Base-by-base conservation (phyloP, 2,888 invertebrate genomes). In the Meghimatium bilineatum region DNA sequence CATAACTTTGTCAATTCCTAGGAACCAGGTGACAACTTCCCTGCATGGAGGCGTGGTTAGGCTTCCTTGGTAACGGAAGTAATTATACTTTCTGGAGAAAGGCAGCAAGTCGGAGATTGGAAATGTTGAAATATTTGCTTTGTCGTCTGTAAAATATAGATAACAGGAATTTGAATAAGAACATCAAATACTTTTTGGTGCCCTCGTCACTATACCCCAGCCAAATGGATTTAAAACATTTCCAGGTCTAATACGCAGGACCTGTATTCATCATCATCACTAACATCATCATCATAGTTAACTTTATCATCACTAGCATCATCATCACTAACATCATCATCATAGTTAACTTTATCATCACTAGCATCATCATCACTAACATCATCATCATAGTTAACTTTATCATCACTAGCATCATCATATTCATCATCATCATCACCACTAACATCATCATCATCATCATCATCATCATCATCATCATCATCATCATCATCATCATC, bases 21-120 rank as follows among this genome's bases (percentile, higher is more conserved):
- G 8, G 20, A 23, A 38, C 92, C 92, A 92, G 38, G 86, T 87
- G 78, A 92, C 91, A 34, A 87, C 88, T 86, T 92, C 91, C 77
- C 88, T 88, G 84, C 92, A 92, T 0, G 91, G 91, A 17, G 92
- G 92, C 32, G 90, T 90, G 75, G 92, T 92, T 79, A 92, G 85
- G 71, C 91, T 91, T 38, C 92, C 92, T 60, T 85, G 80, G 85
- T 92, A 92, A 0, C 91, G 87, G 87, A 88, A 92, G 88, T 89
- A 92, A 44, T 87, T 84, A 36, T 86, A 86, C 12, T 90, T 85
- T 44, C 88, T 87, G 17, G 85, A 85, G 6, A 72, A 71, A 5
- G 71, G 71, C 63, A 89, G 84, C 14, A 89, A 74, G 36, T 87
- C 81, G 0, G 77, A 77, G 66, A 89, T 80, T 20, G 87, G 86